A percentile compares a stretch with the other conserved stretches of the same genome.
phyloP scores from a whole-genome alignment of 2,888 invertebrate genomes.

The Microplitis deprimator region DNA sequence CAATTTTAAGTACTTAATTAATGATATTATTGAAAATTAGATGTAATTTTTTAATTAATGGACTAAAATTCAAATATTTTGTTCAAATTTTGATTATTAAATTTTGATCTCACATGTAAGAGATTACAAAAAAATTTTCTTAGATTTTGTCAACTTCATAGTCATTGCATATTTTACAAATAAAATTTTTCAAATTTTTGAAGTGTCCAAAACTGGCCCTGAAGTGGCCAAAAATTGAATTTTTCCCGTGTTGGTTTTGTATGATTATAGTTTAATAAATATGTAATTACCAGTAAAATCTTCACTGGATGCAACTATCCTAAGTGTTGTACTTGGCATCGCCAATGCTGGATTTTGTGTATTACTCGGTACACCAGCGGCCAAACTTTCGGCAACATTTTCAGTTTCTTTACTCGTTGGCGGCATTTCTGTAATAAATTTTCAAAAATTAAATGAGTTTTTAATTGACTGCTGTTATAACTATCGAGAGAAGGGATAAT shows the following conservation, averaged over 20 bases:
- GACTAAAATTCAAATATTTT: too few species aligned
- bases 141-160: background rate
- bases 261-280: too few species aligned
- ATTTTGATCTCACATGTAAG: too few species aligned
- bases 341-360: constrained; percentile 30
- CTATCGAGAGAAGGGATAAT: background rate
- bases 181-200: too few species aligned
- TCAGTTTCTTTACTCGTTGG: constrained; percentile 56
- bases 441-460: constrained; percentile 26
- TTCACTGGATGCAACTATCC: constrained; percentile 33
- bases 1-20: background rate
- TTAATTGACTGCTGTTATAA: background rate
- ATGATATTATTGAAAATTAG: background rate
- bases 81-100: too few species aligned
- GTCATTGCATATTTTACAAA: too few species aligned
- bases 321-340: constrained; percentile 28
- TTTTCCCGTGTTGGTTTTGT: too few species aligned
- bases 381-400: constrained; percentile 29
- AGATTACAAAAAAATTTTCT: background rate
- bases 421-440: constrained; percentile 62
- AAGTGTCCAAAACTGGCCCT: too few species aligned
- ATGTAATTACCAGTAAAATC: constrained; percentile 31
- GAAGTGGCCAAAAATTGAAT: too few species aligned
- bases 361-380: constrained; percentile 40
- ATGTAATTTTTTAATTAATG: background rate